phyloP scores from a whole-genome alignment of 2,113 vertebrate genomes.

The Bufo gargarizans region DNA sequence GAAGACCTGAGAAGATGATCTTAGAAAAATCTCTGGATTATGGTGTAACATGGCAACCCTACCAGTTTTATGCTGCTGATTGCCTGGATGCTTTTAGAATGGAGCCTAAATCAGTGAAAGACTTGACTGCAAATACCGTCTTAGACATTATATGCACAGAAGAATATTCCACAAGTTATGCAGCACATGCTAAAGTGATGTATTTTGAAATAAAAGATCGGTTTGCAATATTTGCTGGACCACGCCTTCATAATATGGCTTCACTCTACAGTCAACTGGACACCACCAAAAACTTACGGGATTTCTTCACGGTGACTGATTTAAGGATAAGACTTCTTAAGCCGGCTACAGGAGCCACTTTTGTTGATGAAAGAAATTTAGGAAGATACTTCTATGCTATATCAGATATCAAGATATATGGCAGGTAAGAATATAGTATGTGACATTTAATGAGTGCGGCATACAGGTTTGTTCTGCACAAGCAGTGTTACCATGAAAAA shows the following conservation, averaged over 20 bases:
- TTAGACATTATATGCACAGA: constrained; percentile 99
- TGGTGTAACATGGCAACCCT: constrained; percentile 94
- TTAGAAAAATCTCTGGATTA: constrained; percentile 97
- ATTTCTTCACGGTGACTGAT: constrained; percentile 98
- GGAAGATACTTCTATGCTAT: constrained; percentile 98
- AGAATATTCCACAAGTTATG: constrained; percentile 95
- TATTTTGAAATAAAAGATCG: constrained; percentile 98
- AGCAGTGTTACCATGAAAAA: not conserved
- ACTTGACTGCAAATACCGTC: constrained; percentile 90
- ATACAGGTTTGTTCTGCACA: not conserved
- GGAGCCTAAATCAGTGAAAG: constrained; percentile 94
- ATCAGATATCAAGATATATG: constrained; percentile 96
- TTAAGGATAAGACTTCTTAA: constrained; percentile 91
- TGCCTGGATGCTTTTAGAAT: constrained; percentile 97
- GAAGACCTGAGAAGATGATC: constrained; percentile 97
- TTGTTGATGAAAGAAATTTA: constrained; percentile 91
- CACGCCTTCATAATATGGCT: constrained; percentile 95
- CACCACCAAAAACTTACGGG: constrained; percentile 96
- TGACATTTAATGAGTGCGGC: not conserved
- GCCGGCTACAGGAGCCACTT: constrained; percentile 92
- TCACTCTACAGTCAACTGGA: constrained; percentile 97
- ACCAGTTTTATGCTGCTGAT: constrained; percentile 97
- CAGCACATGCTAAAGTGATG: constrained; percentile 95
- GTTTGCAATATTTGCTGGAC: constrained; percentile 95
- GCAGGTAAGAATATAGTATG: constrained; percentile 84